phyloP scores from a whole-genome alignment of 2,113 vertebrate species.

The Dinomys branickii region DNA sequence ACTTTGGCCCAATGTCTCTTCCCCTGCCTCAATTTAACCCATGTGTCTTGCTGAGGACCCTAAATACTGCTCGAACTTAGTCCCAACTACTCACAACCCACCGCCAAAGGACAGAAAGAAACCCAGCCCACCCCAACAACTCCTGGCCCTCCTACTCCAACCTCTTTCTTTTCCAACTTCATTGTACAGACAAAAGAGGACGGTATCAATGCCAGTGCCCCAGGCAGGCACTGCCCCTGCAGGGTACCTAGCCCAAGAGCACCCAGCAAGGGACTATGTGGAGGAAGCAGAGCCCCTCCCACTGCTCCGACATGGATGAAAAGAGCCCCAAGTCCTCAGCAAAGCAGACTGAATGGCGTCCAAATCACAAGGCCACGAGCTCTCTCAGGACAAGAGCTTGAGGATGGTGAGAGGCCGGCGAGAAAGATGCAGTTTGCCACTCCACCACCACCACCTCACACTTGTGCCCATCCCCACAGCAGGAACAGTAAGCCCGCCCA shows the following conservation, averaged over 20 bases:
- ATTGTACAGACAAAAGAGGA: background rate
- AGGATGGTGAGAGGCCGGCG: background rate
- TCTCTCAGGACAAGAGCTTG: background rate
- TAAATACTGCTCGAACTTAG: background rate
- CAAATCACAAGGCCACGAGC: background rate
- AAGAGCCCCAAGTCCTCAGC: background rate
- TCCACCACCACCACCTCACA: background rate
- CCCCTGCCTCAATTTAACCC: background rate
- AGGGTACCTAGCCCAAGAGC: background rate
- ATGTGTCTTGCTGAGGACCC: background rate
- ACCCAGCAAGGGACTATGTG: background rate
- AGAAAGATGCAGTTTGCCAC: background rate
- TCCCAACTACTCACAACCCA: background rate
- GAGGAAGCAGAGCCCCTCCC: background rate
- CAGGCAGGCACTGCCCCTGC: background rate
- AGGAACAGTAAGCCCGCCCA: background rate
- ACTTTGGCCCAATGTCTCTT: rapidly evolving
- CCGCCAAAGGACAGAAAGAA: background rate
- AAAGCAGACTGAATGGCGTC: background rate
- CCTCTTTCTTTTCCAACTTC: background rate
- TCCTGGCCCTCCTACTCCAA: background rate
- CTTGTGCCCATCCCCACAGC: background rate
- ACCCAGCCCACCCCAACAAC: too few species aligned
- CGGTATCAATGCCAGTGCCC: background rate
- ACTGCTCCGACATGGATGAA: background rate